These are phyloP conservation scores for Orthosia incerta DNA, from an alignment of 2,888 invertebrate species.

Conservation along the genomic window DNA sequence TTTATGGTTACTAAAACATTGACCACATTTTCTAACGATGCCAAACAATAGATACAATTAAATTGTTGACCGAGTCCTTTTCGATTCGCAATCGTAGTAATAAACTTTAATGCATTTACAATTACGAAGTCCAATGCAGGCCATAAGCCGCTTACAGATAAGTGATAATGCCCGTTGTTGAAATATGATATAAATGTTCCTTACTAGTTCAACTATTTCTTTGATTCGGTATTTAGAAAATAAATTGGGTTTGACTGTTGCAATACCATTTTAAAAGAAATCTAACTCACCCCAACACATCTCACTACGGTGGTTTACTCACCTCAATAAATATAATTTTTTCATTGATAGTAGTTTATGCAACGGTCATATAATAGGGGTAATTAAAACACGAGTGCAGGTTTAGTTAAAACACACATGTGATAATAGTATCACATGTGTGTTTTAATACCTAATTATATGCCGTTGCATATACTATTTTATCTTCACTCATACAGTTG, in stretches of 20 bases:
- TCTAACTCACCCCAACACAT: too few relatives aligned
- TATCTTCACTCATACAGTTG: too few relatives aligned
- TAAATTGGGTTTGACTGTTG: background rate
- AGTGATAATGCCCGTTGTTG: background rate
- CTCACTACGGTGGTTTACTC: too few relatives aligned
- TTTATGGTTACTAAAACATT: background rate
- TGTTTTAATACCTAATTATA: too few relatives aligned
- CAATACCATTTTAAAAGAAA: too few relatives aligned
- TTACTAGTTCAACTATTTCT: slow-evolving; percentile 1
- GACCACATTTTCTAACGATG: background rate
- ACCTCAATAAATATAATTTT: too few relatives aligned
- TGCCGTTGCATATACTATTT: too few relatives aligned
- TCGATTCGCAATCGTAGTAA: background rate
- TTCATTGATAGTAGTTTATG: too few relatives aligned
- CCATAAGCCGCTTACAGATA: slow-evolving; percentile 9
- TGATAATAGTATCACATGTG: too few relatives aligned
- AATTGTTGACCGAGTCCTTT: background rate
- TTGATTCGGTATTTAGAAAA: slow-evolving; percentile 11
- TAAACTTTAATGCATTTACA: slow-evolving; percentile 10
- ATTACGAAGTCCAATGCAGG: background rate
- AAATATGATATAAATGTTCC: background rate
- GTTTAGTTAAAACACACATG: too few relatives aligned
- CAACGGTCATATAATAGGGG: too few relatives aligned
- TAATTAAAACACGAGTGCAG: too few relatives aligned
- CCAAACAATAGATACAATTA: background rate